Percentiles rank a stretch among this genome's conserved stretches.
Conservation (phyloP, 2,888 invertebrate species). For the Drosophila maculinotata region DNA sequence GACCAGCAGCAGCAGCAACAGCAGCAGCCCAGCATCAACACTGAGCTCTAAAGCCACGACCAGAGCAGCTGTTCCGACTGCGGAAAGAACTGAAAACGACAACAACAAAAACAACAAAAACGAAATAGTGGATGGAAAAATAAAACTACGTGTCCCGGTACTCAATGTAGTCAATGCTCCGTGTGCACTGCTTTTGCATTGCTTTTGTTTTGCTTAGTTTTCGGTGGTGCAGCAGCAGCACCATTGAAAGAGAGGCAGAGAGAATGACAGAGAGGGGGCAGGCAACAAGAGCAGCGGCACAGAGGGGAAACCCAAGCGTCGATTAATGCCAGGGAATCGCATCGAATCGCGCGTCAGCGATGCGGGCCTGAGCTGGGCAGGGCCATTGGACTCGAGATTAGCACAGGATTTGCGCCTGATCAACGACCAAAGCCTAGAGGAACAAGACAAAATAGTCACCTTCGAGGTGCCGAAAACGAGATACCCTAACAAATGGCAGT, state of each 20-base stretch:
- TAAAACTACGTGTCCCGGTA: slow-evolving; percentile 60
- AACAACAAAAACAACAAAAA: background rate
- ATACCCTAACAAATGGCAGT: slow-evolving; percentile 1
- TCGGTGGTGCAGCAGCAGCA: slow-evolving; percentile 47
- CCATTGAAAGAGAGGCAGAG: background rate
- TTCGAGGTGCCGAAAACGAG: background rate
- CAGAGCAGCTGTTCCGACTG: slow-evolving; percentile 69
- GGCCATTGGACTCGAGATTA: slow-evolving; percentile 74
- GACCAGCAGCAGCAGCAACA: slow-evolving; percentile 7
- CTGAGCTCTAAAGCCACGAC: slow-evolving; percentile 33
- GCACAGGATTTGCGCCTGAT: slow-evolving; percentile 73
- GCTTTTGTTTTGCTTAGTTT: slow-evolving; percentile 52
- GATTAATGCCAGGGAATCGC: slow-evolving; percentile 60
- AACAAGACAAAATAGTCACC: slow-evolving; percentile 18
- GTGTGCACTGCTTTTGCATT: slow-evolving; percentile 59
- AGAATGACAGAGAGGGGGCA: background rate
- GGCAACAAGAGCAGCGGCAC: slow-evolving; percentile 11
- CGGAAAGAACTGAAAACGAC: slow-evolving; percentile 9
- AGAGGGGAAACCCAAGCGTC: slow-evolving; percentile 25
- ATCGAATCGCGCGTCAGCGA: slow-evolving; percentile 49
- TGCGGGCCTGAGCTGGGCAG: slow-evolving; percentile 60
- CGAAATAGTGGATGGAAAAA: slow-evolving; percentile 71
- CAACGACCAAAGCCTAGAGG: slow-evolving; percentile 62
- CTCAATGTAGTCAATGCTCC: slow-evolving; percentile 45
- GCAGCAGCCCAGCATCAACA: slow-evolving; percentile 41